A percentile compares a stretch with the other conserved stretches of the same genome.
Evolutionary conservation across 2,113 vertebrate species (phyloP).

Genomic region (Colossoma macropomum): DNA sequence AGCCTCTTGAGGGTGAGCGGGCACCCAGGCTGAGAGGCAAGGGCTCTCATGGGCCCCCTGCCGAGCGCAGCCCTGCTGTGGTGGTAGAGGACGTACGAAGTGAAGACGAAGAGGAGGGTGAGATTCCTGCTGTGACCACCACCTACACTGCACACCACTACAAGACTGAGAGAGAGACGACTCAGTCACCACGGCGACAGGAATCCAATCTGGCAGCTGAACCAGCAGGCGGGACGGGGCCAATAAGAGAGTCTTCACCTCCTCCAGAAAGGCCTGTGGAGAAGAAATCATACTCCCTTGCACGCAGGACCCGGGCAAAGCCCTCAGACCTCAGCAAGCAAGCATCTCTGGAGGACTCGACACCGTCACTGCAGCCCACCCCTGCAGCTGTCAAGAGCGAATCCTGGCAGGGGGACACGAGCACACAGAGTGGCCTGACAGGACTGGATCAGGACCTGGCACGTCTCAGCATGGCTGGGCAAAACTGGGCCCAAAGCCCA

Average conservation of each 20-base stretch:
- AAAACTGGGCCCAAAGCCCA: slow-evolving; percentile 88
- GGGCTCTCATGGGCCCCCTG: slow-evolving; percentile 35
- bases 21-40: slow-evolving; percentile 51
- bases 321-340: slow-evolving; percentile 89
- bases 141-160: slow-evolving; percentile 53
- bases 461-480: slow-evolving; percentile 83
- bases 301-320: slow-evolving; percentile 89
- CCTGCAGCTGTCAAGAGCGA: slow-evolving; percentile 61
- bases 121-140: slow-evolving; percentile 39
- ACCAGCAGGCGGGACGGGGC: slow-evolving; percentile 51
- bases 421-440: slow-evolving; percentile 69
- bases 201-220: slow-evolving; percentile 14
- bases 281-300: slow-evolving; percentile 93
- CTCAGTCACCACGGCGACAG: slow-evolving; percentile 65
- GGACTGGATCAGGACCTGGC: slow-evolving; percentile 89
- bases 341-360: slow-evolving; percentile 80
- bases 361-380: slow-evolving; percentile 64
- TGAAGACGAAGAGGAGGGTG: slow-evolving; percentile 55
- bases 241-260: slow-evolving; percentile 66
- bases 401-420: slow-evolving; percentile 61
- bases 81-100: slow-evolving; percentile 59
- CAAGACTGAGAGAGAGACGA: slow-evolving; percentile 53
- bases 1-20: slow-evolving; percentile 50
- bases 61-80: slow-evolving; percentile 48
- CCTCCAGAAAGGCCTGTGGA: slow-evolving; percentile 87